Base-by-base conservation (phyloP, 2,113 vertebrate genomes). In the Mormyrus lacerda region DNA sequence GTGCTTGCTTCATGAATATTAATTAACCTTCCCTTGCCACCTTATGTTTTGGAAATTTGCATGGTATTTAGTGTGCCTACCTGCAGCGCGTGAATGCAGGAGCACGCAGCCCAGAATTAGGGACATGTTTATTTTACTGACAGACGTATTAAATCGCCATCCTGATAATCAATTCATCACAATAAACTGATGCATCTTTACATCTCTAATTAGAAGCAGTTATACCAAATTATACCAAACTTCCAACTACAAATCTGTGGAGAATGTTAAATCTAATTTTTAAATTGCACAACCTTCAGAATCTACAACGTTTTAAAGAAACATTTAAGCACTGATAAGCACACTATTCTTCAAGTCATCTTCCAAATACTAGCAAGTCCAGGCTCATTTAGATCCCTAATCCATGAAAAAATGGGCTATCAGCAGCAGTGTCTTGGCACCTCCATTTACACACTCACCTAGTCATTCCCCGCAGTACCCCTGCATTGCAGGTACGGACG, bases 381-480 rank as follows among this genome's bases (percentile, higher is more conserved):
- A 39, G 13, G 69, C 69, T 39, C 11, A 39, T 17, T 17, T 76
- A 15, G 11, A 73, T 39, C 31, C 31, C 58, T 27, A 65, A 65
- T 27, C n/a, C 61, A 27, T 31, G n/a, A 27, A 11, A 31, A 10
- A 31, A 65, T 3, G n/a, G 8, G 61, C 15, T 53, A 53, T 17
- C 15, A 1, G 51, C 50, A 65, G n/a, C 61, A 48, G 7, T 39
- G 7, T 21, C 50, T 87, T n/a, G 4, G 5, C 50, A 44, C 27
- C 39, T 4, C 53, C 13, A 15, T 51, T 51, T 5, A 9, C 35
- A 15, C 87, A 91, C 96, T 96, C 95, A 99, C 98, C 96, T 98
- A 90, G 98, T 99, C 91, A 97, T 93, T 73, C 98, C 98, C 94
- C 96, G 97, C 89, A 95, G 58, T 45, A 96, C 44, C 21, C 97